Evolutionary conservation across 2,888 invertebrate genomes (phyloP).

Genomic region (Dexiosoma caninum): DNA sequence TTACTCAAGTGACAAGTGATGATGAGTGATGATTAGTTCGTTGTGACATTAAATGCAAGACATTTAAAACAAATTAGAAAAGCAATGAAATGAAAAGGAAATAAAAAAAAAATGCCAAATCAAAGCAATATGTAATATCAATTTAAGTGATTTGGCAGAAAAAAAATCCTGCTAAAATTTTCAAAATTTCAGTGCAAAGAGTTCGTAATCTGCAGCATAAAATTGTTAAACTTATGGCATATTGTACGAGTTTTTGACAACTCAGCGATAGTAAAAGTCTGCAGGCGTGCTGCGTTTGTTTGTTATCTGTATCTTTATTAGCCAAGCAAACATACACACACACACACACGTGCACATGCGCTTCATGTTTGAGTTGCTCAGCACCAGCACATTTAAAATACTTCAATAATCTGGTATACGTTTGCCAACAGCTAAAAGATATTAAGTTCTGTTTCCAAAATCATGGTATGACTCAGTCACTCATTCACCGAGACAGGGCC

Average conservation of each 20-base stretch:
- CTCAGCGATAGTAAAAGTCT: constrained; percentile 71
- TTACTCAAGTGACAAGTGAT: no score
- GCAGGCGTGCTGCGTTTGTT: constrained; percentile 63
- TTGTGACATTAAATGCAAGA: constrained; percentile 7
- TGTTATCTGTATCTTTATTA: constrained; percentile 58
- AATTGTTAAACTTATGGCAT: constrained; percentile 69
- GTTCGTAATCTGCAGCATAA: constrained; percentile 65
- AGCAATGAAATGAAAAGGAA: not conserved
- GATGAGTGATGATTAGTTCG: constrained; percentile 8
- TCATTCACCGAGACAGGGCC: not conserved
- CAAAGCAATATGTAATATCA: constrained; percentile 35
- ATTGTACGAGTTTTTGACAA: constrained; percentile 72
- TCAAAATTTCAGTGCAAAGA: constrained; percentile 5
- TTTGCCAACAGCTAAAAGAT: constrained; percentile 1
- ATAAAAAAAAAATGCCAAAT: constrained; percentile 17
- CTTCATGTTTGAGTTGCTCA: not conserved
- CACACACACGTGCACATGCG: not conserved
- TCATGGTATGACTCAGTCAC: constrained; percentile 46
- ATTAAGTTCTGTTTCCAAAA: constrained; percentile 17
- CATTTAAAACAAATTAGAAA: not conserved
- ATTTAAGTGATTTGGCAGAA: not conserved
- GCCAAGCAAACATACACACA: constrained; percentile 20
- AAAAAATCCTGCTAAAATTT: not conserved
- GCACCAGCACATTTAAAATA: constrained; percentile 15
- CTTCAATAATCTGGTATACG: constrained; percentile 34